phyloP scores from a whole-genome alignment of 2,113 vertebrate species.

The Anolis sagrei region DNA sequence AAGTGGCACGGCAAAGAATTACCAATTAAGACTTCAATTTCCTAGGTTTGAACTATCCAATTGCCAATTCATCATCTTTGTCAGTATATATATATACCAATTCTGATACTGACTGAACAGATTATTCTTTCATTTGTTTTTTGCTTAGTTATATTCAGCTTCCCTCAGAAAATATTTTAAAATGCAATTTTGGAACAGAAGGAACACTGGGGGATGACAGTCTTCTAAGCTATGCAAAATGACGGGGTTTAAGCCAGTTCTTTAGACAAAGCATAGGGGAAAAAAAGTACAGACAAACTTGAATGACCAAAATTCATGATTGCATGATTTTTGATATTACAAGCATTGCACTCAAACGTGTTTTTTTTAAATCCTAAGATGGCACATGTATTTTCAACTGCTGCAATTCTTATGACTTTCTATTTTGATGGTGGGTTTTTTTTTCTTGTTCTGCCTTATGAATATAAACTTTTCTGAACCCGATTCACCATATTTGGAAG shows the following conservation, averaged over 20 bases:
- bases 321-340: neutral
- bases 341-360: constrained; percentile 10
- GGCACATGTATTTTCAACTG: neutral
- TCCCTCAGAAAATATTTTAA: constrained; percentile 38
- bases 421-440: neutral
- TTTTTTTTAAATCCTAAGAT: neutral
- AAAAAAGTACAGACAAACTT: constrained; percentile 19
- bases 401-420: neutral
- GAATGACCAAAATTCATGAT: constrained; percentile 45
- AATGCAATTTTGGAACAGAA: constrained; percentile 24
- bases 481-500: neutral
- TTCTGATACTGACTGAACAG: constrained; percentile 28
- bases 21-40: fast-evolving
- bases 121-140: neutral
- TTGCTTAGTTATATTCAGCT: constrained; percentile 8
- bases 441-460: neutral
- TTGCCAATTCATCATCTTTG: constrained; percentile 5
- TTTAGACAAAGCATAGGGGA: constrained; percentile 34
- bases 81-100: constrained; percentile 20
- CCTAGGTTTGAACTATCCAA: constrained; percentile 10
- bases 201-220: constrained; percentile 23
- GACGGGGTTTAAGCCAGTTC: constrained; percentile 36
- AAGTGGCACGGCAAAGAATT: neutral
- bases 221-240: constrained; percentile 32
- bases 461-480: neutral